These are phyloP conservation scores for Heliornis fulica DNA, from an alignment of 2,113 vertebrate species.

Conservation along the genomic window DNA sequence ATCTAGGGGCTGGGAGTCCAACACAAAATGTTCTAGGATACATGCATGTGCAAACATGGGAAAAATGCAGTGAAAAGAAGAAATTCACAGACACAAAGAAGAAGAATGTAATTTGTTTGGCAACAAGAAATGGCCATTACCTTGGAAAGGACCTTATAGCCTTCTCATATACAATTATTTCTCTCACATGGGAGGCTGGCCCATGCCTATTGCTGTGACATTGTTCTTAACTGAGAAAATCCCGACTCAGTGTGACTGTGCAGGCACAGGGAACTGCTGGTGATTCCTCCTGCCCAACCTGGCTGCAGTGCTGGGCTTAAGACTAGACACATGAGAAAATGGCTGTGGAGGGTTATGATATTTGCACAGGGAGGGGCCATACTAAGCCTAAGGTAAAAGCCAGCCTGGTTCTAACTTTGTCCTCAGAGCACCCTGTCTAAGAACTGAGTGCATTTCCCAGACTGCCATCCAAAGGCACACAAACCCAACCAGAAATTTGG, in stretches of 20 bases:
- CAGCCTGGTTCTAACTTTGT: neutral
- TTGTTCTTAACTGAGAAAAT: neutral
- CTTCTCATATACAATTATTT: neutral
- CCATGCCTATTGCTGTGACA: neutral
- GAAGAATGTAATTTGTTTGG: neutral
- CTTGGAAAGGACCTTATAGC: neutral
- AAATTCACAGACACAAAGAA: neutral
- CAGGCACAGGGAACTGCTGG: neutral
- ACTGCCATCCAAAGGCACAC: neutral
- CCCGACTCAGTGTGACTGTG: rapidly evolving
- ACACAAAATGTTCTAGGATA: neutral
- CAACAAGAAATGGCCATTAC: neutral
- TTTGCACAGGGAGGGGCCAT: neutral
- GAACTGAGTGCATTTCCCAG: neutral
- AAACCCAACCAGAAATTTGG: neutral
- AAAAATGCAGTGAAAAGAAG: neutral
- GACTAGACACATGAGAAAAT: neutral
- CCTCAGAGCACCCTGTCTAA: neutral
- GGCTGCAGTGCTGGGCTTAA: neutral
- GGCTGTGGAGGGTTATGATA: neutral
- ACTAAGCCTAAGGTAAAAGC: neutral
- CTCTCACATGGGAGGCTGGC: neutral
- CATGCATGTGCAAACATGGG: no score
- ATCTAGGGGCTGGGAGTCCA: neutral
- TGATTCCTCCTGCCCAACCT: neutral